phyloP scores from a whole-genome alignment of 1,140 invertebrate species.

The Drosophila punjabiensis region DNA sequence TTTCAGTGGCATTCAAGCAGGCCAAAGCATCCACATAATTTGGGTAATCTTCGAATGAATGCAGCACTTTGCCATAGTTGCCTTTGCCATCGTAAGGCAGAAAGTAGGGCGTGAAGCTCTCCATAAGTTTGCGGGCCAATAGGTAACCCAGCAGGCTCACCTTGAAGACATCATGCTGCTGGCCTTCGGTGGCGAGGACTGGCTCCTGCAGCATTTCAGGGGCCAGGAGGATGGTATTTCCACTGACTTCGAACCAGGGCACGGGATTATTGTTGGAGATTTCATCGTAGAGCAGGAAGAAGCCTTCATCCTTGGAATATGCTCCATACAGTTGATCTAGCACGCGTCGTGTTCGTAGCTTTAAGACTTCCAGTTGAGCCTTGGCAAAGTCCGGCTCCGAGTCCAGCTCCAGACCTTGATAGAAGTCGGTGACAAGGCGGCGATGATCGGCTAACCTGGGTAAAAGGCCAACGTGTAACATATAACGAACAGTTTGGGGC shows the following conservation, averaged over 20 bases:
- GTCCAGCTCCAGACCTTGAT: not conserved
- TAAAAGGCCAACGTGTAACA: too few species aligned
- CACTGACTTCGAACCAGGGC: not conserved
- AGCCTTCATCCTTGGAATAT: not conserved
- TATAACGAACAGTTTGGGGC: too few species aligned
- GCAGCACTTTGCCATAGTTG: not conserved
- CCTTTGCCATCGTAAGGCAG: not conserved
- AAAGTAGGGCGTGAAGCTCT: not conserved
- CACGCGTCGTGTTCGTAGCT: not conserved
- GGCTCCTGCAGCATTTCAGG: not conserved
- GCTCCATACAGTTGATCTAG: not conserved
- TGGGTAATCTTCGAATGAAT: not conserved
- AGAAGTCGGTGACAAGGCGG: slow-evolving; percentile 5
- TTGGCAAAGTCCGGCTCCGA: slow-evolving; percentile 2
- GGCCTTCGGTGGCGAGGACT: not conserved
- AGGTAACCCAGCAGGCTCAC: not conserved
- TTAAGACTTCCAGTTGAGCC: not conserved
- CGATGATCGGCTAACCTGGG: slow-evolving; percentile 1
- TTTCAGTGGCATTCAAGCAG: slow-evolving; percentile 6
- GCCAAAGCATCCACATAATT: not conserved
- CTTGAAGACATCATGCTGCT: slow-evolving; percentile 11
- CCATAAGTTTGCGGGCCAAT: not conserved
- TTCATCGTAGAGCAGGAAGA: not conserved
- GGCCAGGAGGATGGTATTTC: not conserved
- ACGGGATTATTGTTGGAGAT: not conserved